Conservation (phyloP, 2,113 vertebrate species). For the Cyrtonyx montezumae region DNA sequence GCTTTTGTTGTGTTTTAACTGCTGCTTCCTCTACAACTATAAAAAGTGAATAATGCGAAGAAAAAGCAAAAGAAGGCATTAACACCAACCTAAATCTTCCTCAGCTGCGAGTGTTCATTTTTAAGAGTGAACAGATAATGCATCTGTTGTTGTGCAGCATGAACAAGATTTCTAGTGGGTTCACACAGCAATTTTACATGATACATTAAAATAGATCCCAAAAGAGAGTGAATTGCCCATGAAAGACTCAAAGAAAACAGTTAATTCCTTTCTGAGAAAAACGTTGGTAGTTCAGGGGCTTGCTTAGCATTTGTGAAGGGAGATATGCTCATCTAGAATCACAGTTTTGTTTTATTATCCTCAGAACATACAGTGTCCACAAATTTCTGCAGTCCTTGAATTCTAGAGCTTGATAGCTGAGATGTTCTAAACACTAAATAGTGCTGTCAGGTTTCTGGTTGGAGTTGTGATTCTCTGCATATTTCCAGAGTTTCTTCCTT, state of each 20-base stretch:
- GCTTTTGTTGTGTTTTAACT: background rate
- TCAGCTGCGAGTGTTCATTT: background rate
- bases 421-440: background rate
- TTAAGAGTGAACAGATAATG: background rate
- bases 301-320: background rate
- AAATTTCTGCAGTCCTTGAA: background rate
- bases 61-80: background rate
- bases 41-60: background rate
- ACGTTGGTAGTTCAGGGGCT: background rate
- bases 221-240: background rate
- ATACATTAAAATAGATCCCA: background rate
- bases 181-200: background rate
- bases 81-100: background rate
- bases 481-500: accelerated
- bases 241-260: background rate
- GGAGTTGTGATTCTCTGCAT: background rate
- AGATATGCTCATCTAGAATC: background rate
- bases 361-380: background rate
- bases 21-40: background rate
- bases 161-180: background rate
- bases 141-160: background rate
- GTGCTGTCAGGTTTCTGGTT: background rate
- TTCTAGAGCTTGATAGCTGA: background rate
- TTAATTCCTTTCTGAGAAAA: background rate
- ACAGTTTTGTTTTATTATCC: background rate